Base-by-base conservation (phyloP, 1,140 invertebrate species). In the Zaprionus lachaisei region DNA sequence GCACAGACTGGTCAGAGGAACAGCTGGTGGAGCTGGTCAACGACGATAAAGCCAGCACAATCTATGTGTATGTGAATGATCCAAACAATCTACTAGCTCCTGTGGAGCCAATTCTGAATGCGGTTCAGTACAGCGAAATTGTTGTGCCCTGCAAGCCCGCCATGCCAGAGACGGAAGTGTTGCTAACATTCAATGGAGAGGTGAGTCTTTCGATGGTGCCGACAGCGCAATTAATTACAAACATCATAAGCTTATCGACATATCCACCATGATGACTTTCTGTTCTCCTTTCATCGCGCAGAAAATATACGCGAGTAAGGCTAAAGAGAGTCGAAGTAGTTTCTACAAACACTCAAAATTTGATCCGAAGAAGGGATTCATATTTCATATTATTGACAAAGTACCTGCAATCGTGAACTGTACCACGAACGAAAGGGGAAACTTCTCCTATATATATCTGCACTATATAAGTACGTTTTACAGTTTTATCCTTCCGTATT, bases 51-150 rank as follows among this genome's bases (percentile, higher is more conserved):
- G 94, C 93, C 6, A 92, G 93, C 69, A 94, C 94, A 76, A 93
- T 95, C 54, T 96, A 96, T 76, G 92, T 96, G 67, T 96, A 94
- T 80, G 95, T 96, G 1, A 93, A 94, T 86, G 95, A 96, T 95
- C 94, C 94, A 93, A 70, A 85, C 28, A 94, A 91, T 80, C 91
- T 94, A 60, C 93, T 95, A 75, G 94, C 94, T 6, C 92, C 94
- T 14, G 64, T 91, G 82, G 24, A 72, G 7, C 44, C 85, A 22
- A 74, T 94, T 15, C 81, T 95, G 22, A 79, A 77, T 44, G 93
- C 92, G 4, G 84, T 83, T 38, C 92, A 93, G 61, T 93, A 93
- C 69, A 87, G 83, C 37, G 92, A 93, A 55, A 91, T 94, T 14
- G 80, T 94, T 15, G 94, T 96, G 78, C 95, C 95, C 74, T 97